Conservation (phyloP, 2,888 invertebrate species). For the Pterostichus niger region DNA sequence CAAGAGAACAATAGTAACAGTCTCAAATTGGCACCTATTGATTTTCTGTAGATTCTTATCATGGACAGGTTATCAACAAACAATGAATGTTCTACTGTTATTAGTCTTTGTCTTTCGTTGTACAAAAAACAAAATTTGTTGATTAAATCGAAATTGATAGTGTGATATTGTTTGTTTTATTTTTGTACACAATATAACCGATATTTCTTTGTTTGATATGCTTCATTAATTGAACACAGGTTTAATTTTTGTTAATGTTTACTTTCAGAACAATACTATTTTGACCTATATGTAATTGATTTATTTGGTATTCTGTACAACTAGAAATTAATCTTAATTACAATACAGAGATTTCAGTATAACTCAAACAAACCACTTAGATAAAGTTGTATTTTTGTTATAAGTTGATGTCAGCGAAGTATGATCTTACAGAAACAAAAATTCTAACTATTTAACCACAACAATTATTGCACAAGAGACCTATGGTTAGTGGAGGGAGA, state of each 20-base stretch:
- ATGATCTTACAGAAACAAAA: no score
- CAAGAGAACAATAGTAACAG: conserved; percentile 61
- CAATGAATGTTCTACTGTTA: conserved; percentile 52
- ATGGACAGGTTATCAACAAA: conserved; percentile 44
- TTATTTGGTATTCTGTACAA: no score
- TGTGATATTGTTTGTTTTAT: conserved; percentile 42
- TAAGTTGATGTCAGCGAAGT: no score
- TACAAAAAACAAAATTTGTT: conserved; percentile 17
- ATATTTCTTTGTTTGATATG: conserved; percentile 39
- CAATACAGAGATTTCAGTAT: no score
- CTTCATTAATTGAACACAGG: not conserved
- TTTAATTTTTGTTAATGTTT: not conserved
- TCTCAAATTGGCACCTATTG: conserved; percentile 60
- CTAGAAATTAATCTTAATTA: no score
- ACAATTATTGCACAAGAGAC: no score
- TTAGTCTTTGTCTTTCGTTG: conserved; percentile 45
- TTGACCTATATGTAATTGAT: no score
- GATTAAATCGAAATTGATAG: conserved; percentile 56
- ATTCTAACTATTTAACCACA: no score
- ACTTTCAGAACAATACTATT: no score
- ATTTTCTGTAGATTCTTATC: conserved; percentile 61
- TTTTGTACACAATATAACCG: conserved; percentile 35
- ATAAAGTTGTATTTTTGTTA: no score
- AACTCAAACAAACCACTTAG: no score
- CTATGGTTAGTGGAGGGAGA: no score